A percentile compares a stretch with the other conserved stretches of the same genome.
phyloP scores from a whole-genome alignment of 64 coral and sea anemone genomes.

The Montipora cactus region DNA sequence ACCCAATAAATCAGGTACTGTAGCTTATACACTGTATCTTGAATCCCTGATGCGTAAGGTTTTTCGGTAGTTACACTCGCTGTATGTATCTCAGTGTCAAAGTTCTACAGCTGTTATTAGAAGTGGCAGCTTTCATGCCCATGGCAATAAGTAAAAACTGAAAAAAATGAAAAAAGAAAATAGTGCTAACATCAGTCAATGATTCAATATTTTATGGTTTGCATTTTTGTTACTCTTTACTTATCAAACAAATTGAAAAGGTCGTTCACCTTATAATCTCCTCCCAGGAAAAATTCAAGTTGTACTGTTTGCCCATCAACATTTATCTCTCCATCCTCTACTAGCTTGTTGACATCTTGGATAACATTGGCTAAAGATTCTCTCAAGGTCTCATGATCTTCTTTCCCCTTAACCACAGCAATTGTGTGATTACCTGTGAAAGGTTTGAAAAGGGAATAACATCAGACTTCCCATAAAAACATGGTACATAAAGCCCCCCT shows the following conservation, averaged over 20 bases:
- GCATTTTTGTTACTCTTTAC: neutral
- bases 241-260: neutral
- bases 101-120: conserved; percentile 29
- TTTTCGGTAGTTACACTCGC: neutral
- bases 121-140: conserved; percentile 71
- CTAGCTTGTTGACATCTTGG: conserved; percentile 47
- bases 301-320: conserved; percentile 28
- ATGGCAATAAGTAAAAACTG: conserved; percentile 67
- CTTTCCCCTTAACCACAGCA: conserved; percentile 51
- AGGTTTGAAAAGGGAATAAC: neutral
- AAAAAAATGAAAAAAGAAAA: conserved; percentile 18
- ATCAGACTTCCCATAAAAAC: neutral
- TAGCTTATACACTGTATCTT: neutral
- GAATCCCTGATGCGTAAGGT: neutral
- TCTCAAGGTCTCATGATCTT: conserved; percentile 41
- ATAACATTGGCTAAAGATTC: conserved; percentile 46
- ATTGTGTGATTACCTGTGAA: conserved; percentile 58
- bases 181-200: neutral
- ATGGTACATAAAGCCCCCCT: neutral
- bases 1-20: conserved; percentile 1
- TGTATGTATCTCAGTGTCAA: neutral
- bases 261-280: conserved; percentile 74
- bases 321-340: conserved; percentile 22
- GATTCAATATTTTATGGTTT: neutral
- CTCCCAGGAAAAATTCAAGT: conserved; percentile 71